Evolutionary conservation across 2,888 invertebrate species (phyloP).

Genomic region (Macropis europaea): DNA sequence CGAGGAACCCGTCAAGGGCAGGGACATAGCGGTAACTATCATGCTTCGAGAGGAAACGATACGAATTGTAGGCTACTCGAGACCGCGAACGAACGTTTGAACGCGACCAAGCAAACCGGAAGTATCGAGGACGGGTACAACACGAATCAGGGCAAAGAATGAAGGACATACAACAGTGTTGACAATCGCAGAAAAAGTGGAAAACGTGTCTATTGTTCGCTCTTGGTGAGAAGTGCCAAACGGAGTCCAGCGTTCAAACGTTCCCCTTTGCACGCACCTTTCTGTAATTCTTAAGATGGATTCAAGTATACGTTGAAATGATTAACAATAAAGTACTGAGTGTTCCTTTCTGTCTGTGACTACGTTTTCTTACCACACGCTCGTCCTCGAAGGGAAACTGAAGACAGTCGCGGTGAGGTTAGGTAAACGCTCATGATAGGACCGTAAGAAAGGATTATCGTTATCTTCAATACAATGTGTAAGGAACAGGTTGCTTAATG

Average conservation of each 20-base stretch:
- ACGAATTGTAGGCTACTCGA: constrained; percentile 34
- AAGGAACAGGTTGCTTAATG: neutral
- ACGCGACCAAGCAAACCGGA: constrained; percentile 38
- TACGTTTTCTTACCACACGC: constrained; percentile 6
- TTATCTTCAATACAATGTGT: neutral
- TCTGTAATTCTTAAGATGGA: constrained; percentile 52
- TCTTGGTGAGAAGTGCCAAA: constrained; percentile 55
- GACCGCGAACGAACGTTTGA: constrained; percentile 48
- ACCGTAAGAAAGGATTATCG: neutral
- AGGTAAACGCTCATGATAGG: neutral
- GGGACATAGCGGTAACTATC: constrained; percentile 34
- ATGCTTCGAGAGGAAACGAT: constrained; percentile 44
- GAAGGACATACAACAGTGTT: too few species aligned
- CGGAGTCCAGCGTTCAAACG: constrained; percentile 48
- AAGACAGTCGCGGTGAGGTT: neutral
- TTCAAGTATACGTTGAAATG: constrained; percentile 56
- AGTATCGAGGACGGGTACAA: too few species aligned
- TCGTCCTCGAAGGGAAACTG: neutral
- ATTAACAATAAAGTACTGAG: constrained; percentile 56
- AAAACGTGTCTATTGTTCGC: constrained; percentile 13
- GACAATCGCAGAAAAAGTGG: constrained; percentile 4
- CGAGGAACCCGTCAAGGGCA: constrained; percentile 36
- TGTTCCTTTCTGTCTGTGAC: constrained; percentile 51
- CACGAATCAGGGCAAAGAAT: too few species aligned
- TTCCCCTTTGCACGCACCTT: constrained; percentile 51